Evolutionary conservation across 2,888 invertebrate genomes (phyloP), one percentile per base, ranked within the genome.

Genomic region (Sinopyrophorus schimmeli): DNA sequence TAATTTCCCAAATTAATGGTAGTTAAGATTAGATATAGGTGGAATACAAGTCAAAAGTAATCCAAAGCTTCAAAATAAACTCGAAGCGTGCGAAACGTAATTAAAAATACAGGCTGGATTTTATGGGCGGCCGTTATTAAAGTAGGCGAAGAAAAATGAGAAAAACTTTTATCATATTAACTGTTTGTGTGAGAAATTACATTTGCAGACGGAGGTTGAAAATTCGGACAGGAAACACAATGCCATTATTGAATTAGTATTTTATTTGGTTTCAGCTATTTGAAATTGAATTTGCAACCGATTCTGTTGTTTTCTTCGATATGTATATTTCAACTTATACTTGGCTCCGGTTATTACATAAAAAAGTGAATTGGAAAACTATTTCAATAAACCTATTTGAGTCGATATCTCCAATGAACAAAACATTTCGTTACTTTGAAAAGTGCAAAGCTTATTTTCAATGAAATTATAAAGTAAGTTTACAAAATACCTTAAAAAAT

Each of bases 151-250:
- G 67, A 68, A 66, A 67, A 67, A 68, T 66, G 67, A 63, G 66
- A 58, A 66, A 67, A 67, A 67, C 63, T 67, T 67, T 67, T 65
- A 66, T 67, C 66, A 66, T 67, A 67, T 67, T 66, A 64, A 59
- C 59, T 59, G 57, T 61, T 62, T 62, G 61, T 60, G 64, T 65
- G 64, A 66, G 65, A 67, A 67, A 67, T 67, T 67, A 65, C 67
- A 62, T 64, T 64, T 64, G 61, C 59, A 63, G 64, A 61, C 42
- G 43, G 53, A 46, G 53, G 44, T 47, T 44, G 43, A 56, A 58
- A 57, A 57, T 55, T 55, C 55, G 51, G 53, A 49, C 46, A 49
- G 55, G 55, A 53, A 56, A 51, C 55, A 60, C 55, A 55, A 53
- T 58, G 49, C 59, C 61, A 61, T 64, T 64, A 62, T 59, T 60